Base-by-base conservation (phyloP, 2,797 vertebrate genomes). In the Sciurus vulgaris region DNA sequence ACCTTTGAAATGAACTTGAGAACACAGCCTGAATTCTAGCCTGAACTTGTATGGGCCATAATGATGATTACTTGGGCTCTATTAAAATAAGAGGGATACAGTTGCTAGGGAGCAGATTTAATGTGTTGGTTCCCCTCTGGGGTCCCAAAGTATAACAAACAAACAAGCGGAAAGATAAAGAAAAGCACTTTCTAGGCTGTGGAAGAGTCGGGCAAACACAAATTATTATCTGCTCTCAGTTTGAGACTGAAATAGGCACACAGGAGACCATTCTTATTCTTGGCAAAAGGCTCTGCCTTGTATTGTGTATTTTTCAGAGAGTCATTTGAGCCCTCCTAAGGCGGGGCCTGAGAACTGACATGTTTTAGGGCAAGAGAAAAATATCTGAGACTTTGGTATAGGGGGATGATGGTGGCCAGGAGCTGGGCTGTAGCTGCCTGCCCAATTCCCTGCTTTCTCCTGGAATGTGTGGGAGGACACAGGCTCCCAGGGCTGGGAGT, bases 161-260 rank as follows among this genome's bases (percentile, higher is more conserved):
- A 94, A 70, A 76, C 9, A 86, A 82, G 82, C 86, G 82, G 38
- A 54, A 86, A 65, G 47, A 82, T 51, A 79, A 85, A 88, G 95
- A 74, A 93, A 94, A 93, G 63, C 59, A 56, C 81, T 94, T 93
- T 79, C 35, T 35, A 67, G 54, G 35, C 76, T 59, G 33, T 72
- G 94, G 76, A 84, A 83, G 84, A 94, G 76, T 93, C 86, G 76
- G 72, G 81, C 49, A 79, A 96, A 86, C 51, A 81, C 65, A 91
- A 95, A 78, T 95, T 67, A 89, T 81, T 79, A 87, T 92, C 84
- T 77, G 74, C n/a, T 88, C 63, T 84, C 41, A 26, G 38, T 87
- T 54, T 77, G 92, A 95, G 84, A n/a, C 47, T 51, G 93, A 89
- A 94, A 95, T 38, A 85, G 65, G 73, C 89, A 59, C 89, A 74